These are phyloP conservation scores for Meloidogyne chitwoodi DNA, from an alignment of 1,140 invertebrate species.

Conservation along the genomic window DNA sequence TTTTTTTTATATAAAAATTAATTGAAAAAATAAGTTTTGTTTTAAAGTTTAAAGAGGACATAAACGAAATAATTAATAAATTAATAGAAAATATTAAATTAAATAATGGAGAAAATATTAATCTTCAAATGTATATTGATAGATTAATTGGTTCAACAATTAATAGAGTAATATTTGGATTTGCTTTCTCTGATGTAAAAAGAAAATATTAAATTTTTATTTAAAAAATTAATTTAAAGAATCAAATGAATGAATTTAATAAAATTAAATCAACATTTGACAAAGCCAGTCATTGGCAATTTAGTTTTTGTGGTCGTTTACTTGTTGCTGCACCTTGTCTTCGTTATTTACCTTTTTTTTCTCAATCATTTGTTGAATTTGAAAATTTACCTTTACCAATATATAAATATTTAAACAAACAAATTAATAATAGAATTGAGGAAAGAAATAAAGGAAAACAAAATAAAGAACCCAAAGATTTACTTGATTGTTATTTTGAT, in stretches of 20 bases:
- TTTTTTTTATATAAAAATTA: not conserved
- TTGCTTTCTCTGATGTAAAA: conserved; percentile 6
- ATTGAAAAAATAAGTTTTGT: not conserved
- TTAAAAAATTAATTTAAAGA: conserved; percentile 1
- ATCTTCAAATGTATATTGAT: not conserved
- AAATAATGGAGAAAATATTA: not conserved
- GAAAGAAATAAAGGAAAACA: not conserved
- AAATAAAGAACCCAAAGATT: not conserved
- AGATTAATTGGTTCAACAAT: conserved; percentile 19
- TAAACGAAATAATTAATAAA: not conserved
- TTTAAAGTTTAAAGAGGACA: conserved; percentile 23
- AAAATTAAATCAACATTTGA: conserved; percentile 6
- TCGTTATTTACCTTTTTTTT: conserved; percentile 17
- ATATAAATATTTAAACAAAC: conserved; percentile 12
- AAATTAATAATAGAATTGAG: not conserved
- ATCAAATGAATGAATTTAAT: conserved; percentile 1
- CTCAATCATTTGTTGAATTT: not conserved
- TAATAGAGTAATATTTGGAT: conserved; percentile 22
- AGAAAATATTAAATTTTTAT: not conserved
- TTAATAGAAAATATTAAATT: not conserved
- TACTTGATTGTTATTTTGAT: conserved; percentile 1
- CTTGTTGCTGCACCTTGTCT: conserved; percentile 2
- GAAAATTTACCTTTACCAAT: not conserved
- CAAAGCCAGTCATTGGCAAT: not conserved
- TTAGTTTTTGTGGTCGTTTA: not conserved